Base-by-base conservation (phyloP, 2,888 invertebrate genomes). In the Aproaerema taeniolella region DNA sequence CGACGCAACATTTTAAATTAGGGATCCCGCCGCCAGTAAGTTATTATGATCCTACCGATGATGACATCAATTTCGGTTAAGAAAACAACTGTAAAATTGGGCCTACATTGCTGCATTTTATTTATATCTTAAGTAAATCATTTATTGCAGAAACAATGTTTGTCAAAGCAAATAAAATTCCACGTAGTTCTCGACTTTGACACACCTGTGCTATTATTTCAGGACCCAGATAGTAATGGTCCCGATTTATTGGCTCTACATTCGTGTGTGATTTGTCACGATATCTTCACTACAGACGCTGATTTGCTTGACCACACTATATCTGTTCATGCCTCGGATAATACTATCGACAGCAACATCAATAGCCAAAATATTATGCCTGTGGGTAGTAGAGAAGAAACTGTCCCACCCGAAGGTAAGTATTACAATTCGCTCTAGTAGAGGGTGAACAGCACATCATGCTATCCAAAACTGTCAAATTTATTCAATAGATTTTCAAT, bases 251-350 rank as follows among this genome's bases (percentile, higher is more conserved):
- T 83, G 34, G 78, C 83, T 10, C 47, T 83, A 33, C 78, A 85
- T 49, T 80, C 83, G 1, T 85, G 85, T 50, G 71, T 76, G 2
- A 67, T 83, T 15, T 85, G 85, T 42, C 83, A 83, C 49, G 83
- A 82, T 52, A 81, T 85, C 58, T 85, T 85, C 44, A 80, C 79
- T 0, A 80, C 72, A 1, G 83, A 85, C 34, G 62, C 72, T 9
- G 83, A 85, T 56, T 67, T 83, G 16, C 61, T 85, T 10, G 79
- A 82, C 37, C 85, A 86, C 44, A 80, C 83, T 0, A 82, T 83
- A 49, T 74, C 69, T 20, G 60, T 70, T 20, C 85, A 85, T 51
- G 69, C 80, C 2, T 73, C 78, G 2, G 58, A 64, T 14, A 60
- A 55, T 39, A 41, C 50, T 9, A 42, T 50, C 6, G 55, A 59